Conservation (phyloP, 2,888 invertebrate genomes). For the Fragum sueziense region DNA sequence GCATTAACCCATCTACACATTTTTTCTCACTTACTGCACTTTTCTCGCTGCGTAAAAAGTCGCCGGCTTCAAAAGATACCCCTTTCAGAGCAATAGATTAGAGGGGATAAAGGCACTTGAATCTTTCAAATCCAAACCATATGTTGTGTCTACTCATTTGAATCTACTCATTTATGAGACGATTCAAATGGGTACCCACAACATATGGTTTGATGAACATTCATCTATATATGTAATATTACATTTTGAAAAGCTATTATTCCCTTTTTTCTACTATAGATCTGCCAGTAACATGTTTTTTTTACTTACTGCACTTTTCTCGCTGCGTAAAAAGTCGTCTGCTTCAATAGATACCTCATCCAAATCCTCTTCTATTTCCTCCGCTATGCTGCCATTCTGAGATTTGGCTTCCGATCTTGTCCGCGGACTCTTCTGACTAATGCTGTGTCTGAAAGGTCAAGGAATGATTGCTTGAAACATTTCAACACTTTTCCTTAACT, state of each 20-base stretch:
- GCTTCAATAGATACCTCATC: constrained; percentile 77
- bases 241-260: too few species aligned
- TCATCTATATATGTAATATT: too few species aligned
- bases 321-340: constrained; percentile 78
- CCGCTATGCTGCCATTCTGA: constrained; percentile 77
- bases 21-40: constrained; percentile 77
- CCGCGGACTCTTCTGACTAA: constrained; percentile 73
- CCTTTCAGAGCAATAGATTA: constrained; percentile 78
- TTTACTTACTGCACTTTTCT: constrained; percentile 75
- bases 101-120: too few species aligned
- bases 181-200: too few species aligned
- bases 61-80: constrained; percentile 77
- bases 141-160: too few species aligned
- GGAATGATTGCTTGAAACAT: neutral
- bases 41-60: constrained; percentile 77
- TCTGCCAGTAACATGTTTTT: too few species aligned
- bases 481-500: neutral
- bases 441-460: constrained; percentile 65
- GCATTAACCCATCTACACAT: too few species aligned
- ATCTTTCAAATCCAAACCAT: too few species aligned
- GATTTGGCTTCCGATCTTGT: constrained; percentile 67
- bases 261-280: too few species aligned
- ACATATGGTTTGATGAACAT: too few species aligned
- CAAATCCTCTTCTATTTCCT: constrained; percentile 78
- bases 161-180: too few species aligned